Evolutionary conservation across 2,113 vertebrate species (phyloP), one percentile per base, ranked within the genome.

Genomic region (Tiliqua scincoides): DNA sequence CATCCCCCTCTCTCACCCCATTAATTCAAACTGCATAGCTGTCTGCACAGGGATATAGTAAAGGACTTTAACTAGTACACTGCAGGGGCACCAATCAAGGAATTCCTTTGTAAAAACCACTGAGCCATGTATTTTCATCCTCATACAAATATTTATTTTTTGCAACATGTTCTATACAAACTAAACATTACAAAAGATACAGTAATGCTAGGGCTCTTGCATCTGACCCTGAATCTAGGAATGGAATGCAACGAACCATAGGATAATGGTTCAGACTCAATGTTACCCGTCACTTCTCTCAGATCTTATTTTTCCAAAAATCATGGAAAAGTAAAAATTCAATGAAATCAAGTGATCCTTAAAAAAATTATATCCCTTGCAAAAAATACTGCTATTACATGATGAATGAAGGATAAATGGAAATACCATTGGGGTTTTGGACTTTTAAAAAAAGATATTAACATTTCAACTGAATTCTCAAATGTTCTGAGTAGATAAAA

Each of bases 141-240:
- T 35, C 1, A 81, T 82, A 63, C n/a, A 90, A 88, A 82, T 35
- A 83, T 91, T 93, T 85, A 85, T 75, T 83, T 82, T 87, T 78
- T 52, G 63, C 90, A 92, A 82, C 3, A 80, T 85, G 84, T 61
- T 63, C 0, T n/a, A 61, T 88, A 67, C 91, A 78, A 37, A 67
- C 54, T 37, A 77, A 77, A 37, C 30, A 35, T 62, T 73, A 4
- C 57, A 72, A 4, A 86, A 72, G 72, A 35, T 25, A 74, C n/a
- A 2, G 17, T 9, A 81, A 57, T 73, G 15, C 63, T 32, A 86
- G 3, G 20, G 6, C 43, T 48, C 40, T 63, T 63, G 61, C 40
- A 52, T 32, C 27, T 27, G 40, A 40, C 37, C 35, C 18, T 79
- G 18, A 57, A 65, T 52, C 20, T 12, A n/a, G 25, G 9, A 40